These are phyloP conservation scores for Sarcophaga rosellei DNA, from an alignment of 2,888 invertebrate genomes.

Conservation along the genomic window DNA sequence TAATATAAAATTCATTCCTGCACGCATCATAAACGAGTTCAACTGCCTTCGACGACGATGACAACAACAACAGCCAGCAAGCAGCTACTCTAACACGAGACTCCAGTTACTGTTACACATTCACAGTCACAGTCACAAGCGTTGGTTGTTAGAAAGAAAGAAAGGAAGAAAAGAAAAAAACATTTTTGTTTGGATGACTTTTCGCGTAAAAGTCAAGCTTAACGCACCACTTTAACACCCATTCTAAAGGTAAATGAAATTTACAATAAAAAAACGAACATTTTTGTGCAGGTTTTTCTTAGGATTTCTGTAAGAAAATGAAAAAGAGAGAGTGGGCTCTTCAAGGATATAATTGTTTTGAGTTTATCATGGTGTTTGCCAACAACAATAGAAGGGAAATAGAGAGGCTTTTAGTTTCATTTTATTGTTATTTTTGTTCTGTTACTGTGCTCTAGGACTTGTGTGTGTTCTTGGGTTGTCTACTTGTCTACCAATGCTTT, in stretches of 20 bases:
- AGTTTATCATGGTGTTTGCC: conserved; percentile 50
- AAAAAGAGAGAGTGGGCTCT: conserved; percentile 18
- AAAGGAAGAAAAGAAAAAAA: not conserved
- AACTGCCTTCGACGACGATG: conserved; percentile 57
- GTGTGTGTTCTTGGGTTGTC: conserved; percentile 1
- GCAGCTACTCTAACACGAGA: not conserved
- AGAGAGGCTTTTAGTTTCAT: conserved; percentile 47
- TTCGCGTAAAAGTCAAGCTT: conserved; percentile 24
- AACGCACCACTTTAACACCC: not conserved
- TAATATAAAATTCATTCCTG: conserved; percentile 74
- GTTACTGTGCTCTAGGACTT: not conserved
- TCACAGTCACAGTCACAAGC: no score
- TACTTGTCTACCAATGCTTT: not conserved
- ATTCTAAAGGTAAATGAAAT: conserved; percentile 17
- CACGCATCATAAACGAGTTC: conserved; percentile 72
- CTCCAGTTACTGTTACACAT: no score
- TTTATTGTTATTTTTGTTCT: conserved; percentile 33
- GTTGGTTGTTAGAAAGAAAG: not conserved
- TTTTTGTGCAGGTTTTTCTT: not conserved
- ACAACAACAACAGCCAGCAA: conserved; percentile 16
- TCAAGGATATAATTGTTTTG: conserved; percentile 39
- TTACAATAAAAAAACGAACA: not conserved
- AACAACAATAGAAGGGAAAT: conserved; percentile 31
- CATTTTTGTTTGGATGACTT: conserved; percentile 14
- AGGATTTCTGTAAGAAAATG: conserved; percentile 2